Evolutionary conservation across 2,113 vertebrate species (phyloP).

Genomic region (Serilophus lunatus): DNA sequence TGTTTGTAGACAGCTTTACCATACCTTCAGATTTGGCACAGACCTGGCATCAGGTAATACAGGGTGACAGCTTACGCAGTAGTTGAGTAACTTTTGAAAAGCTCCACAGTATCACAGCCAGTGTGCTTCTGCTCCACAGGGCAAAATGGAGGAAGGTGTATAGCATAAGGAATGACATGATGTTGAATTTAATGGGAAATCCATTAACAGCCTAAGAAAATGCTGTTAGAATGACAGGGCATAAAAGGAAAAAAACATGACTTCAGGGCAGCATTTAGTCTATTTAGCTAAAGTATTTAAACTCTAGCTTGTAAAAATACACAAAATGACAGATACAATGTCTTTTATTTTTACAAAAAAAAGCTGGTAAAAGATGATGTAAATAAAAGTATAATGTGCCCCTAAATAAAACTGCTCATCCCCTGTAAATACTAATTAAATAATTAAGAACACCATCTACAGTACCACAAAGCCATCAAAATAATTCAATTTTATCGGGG

Average conservation of each 20-base stretch:
- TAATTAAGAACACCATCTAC: slow-evolving; percentile 91
- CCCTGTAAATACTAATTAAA: slow-evolving; percentile 84
- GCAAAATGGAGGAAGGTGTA: background rate
- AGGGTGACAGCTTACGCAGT: background rate
- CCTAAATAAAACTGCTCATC: slow-evolving; percentile 80
- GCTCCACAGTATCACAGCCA: background rate
- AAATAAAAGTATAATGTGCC: slow-evolving; percentile 73
- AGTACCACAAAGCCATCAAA: slow-evolving; percentile 90
- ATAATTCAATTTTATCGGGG: slow-evolving; percentile 77
- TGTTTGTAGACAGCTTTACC: background rate
- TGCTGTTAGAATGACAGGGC: background rate
- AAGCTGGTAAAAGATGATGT: slow-evolving; percentile 70
- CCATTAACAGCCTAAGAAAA: background rate
- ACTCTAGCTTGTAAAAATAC: slow-evolving; percentile 52
- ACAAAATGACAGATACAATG: slow-evolving; percentile 58
- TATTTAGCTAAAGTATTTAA: background rate
- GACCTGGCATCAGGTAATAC: background rate
- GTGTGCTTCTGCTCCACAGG: background rate
- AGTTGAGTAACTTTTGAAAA: background rate
- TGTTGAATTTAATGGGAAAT: background rate
- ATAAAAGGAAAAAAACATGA: background rate
- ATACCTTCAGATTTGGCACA: background rate
- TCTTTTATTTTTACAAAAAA: slow-evolving; percentile 79
- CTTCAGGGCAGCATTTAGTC: background rate
- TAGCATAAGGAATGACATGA: background rate